Evolutionary conservation across 2,113 vertebrate genomes (phyloP).

Genomic region (Sinosuthora webbiana): DNA sequence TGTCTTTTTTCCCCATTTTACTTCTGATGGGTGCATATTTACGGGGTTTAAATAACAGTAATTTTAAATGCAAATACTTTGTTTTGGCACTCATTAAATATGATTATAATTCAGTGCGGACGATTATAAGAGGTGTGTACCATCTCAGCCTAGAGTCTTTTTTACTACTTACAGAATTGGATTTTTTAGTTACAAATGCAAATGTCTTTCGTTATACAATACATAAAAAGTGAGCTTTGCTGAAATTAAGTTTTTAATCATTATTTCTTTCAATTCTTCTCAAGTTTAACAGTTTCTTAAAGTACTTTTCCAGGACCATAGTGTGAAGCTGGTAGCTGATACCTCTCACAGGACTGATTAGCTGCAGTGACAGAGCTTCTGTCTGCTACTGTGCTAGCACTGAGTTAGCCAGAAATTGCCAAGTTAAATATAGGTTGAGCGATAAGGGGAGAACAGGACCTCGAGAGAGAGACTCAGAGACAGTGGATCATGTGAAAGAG

Average conservation of each 20-base stretch:
- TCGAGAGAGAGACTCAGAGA: neutral
- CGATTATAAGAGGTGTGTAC: neutral
- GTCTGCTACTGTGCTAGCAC: neutral
- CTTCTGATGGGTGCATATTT: neutral
- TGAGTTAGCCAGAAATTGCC: neutral
- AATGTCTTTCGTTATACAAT: neutral
- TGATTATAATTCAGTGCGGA: neutral
- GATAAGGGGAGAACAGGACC: neutral
- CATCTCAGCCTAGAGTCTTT: neutral
- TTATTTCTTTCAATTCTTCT: neutral
- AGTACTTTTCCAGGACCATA: neutral
- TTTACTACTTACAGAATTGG: neutral
- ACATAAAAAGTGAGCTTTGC: neutral
- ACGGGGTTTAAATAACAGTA: neutral
- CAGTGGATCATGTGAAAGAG: neutral
- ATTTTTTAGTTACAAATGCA: neutral
- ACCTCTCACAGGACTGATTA: neutral
- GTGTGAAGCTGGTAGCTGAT: neutral
- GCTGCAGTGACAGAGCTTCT: neutral
- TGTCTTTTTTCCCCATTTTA: neutral
- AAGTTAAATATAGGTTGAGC: neutral
- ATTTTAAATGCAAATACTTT: neutral
- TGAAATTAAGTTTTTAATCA: neutral
- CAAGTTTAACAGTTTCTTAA: neutral
- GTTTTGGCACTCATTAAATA: neutral